Base-by-base conservation (phyloP, 2,797 vertebrate genomes). In the Clangula hyemalis region DNA sequence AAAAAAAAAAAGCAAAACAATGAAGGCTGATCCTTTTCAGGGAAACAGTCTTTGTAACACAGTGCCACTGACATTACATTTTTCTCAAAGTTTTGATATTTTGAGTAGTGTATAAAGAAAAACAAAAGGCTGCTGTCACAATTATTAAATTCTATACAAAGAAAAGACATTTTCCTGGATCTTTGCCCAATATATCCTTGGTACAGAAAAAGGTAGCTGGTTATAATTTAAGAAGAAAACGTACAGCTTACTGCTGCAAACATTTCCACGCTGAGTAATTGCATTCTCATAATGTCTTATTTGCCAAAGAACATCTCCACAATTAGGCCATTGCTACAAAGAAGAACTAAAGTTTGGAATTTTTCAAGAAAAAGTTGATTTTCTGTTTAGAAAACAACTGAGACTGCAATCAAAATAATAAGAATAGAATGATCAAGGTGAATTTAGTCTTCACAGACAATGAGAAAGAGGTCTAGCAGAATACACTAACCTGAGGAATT, bases 171-270 rank as follows among this genome's bases (percentile, higher is more conserved):
- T 92, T 89, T 89, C 72, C 61, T 94, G 85, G 79, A 92, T 86
- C 65, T 66, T 71, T 90, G 76, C 83, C 76, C 16, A 2, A 53
- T 49, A 51, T 72, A 92, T 90, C 87, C 82, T 88, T 93, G 85
- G 54, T 62, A 65, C 66, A 54, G 60, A 85, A 93, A 90, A 93
- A 76, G 0, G 0, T 88, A 86, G 51, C 57, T 61, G 36, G 36
- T 57, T 92, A 83, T 69, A 89, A 91, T 69, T 93, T 77, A 47
- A 87, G 61, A 87, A 47, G 61, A 86, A 94, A 93, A 86, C 34
- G 24, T 71, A 86, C 60, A 81, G 77, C 64, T 93, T 87, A 92
- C 8, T 61, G 51, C 21, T 87, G 36, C 6, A 8, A 95, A 54
- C 38, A 43, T 28, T 90, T 88, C 45, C 53, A 25, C 41, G 65